Percentiles rank a stretch among this genome's conserved stretches.
Evolutionary conservation across 2,888 invertebrate genomes (phyloP).

Genomic region (Physocephala rufipes): DNA sequence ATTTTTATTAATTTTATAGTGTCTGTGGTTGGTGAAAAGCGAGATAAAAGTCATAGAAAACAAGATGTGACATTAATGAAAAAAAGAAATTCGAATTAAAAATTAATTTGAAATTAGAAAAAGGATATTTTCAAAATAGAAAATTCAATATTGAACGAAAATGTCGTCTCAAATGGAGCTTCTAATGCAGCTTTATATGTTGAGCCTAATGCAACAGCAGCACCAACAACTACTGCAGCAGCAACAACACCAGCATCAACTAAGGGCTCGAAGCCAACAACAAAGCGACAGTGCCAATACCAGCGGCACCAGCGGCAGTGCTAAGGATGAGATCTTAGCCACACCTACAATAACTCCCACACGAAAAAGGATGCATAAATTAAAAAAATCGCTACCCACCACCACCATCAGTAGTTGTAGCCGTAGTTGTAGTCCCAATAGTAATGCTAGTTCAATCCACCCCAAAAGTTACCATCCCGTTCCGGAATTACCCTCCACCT

Average conservation of each 20-base stretch:
- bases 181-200: constrained; percentile 63
- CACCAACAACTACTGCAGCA: constrained; percentile 56
- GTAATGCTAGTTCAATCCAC: constrained; percentile 55
- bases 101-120: background rate
- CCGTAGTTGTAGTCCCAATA: constrained; percentile 65
- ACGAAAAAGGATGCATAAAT: constrained; percentile 55
- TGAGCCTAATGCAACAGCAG: constrained; percentile 63
- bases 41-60: background rate
- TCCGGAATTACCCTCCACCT: constrained; percentile 14
- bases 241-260: constrained; percentile 49
- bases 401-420: constrained; percentile 65
- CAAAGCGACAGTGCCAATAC: constrained; percentile 44
- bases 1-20: background rate
- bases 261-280: constrained; percentile 42
- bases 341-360: constrained; percentile 45
- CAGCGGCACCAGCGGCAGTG: constrained; percentile 38
- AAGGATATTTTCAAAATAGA: background rate
- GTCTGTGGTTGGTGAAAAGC: constrained; percentile 4
- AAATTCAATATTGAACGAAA: constrained; percentile 36
- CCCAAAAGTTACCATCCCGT: constrained; percentile 39
- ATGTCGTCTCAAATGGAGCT: constrained; percentile 64
- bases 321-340: too few species aligned
- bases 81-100: background rate
- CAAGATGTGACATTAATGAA: constrained; percentile 13
- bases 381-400: constrained; percentile 58